Base-by-base conservation (phyloP, 2,888 invertebrate species). In the Drosophila helvetica region DNA sequence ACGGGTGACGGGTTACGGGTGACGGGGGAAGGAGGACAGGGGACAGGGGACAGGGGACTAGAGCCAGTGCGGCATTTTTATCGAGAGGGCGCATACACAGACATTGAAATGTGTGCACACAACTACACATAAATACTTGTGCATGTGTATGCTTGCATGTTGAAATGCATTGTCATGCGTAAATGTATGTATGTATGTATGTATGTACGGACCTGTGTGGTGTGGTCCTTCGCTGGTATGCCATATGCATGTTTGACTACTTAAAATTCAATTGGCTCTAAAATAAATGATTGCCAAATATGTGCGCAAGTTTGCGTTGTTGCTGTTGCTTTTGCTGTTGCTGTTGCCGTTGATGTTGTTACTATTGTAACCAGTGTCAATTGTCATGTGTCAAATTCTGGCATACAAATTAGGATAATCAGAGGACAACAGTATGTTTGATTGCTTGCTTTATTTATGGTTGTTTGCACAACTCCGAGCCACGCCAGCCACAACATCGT, bases 341-440 rank as follows among this genome's bases (percentile, higher is more conserved):
- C 10, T 19, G 22, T 33, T 47, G 25, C 56, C 30, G 17, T 51
- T 54, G 54, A 19, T 33, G 48, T 42, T 50, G 54, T 30, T 50
- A 54, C 48, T 25, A 60, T 70, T 62, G 66, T 74, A 74, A 74
- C 78, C 61, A 74, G 74, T 77, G 77, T 77, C 77, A 77, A 77
- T 78, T 77, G 77, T 77, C 71, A 78, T 74, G 74, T 78, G 77
- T 74, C 78, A 78, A 78, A 78, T 74, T 77, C 74, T 77, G 78
- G 77, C 67, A 74, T 74, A 78, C 74, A 74, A 77, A 77, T 77
- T 77, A 77, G 77, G 77, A 69, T 77, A 77, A 77, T 77, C 78
- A 77, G 78, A 64, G 77, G 58, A 64, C 66, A 74, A 74, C 74
- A 64, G 77, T 63, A 74, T 77, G 67, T 77, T 77, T 74, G 74